Base-by-base conservation (phyloP, 2,888 invertebrate genomes). In the Hypolimnas misippus region DNA sequence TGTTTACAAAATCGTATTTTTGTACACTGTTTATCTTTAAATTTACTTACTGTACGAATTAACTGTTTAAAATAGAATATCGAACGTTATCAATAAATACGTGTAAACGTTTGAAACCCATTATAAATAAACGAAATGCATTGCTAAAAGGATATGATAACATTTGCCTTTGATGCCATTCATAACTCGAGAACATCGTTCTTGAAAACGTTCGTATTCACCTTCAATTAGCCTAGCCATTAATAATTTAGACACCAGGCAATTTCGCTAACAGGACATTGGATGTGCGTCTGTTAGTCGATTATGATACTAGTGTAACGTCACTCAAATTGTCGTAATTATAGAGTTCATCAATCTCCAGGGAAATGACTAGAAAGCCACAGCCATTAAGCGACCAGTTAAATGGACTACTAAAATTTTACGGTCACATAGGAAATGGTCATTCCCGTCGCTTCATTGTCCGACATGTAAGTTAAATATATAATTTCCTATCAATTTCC, bases 141-240 rank as follows among this genome's bases (percentile, higher is more conserved):
- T 63, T 66, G 63, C 60, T 63, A 66, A 66, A 60, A 63, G 57
- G 60, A 57, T 35, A 38, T 21, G 66, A 63, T 60, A 66, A 55
- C 44, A 51, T 63, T 49, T 50, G 55, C 50, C 17, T 63, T 57
- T 63, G 44, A 57, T 61, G 14, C 51, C 16, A 33, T 44, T 51
- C 49, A 55, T 52, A 59, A 57, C 44, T 55, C 57, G 49, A 63
- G 62, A 16, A 46, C 16, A 7, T 55, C 17, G 12, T 40, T 51
- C 38, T 25, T 44, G 49, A 38, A 50, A 42, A 49, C 31, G 25
- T 53, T 21, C 21, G 29, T 51, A 57, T 57, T 57, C 40, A 54
- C 35, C 42, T 53, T 60, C 63, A 57, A 66, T 66, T 63, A 57
- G 35, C 31, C 29, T 16, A 29, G 42, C 25, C 42, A 58, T 60